phyloP scores from a whole-genome alignment of 1,140 invertebrate genomes.

The Drosophila lini region DNA sequence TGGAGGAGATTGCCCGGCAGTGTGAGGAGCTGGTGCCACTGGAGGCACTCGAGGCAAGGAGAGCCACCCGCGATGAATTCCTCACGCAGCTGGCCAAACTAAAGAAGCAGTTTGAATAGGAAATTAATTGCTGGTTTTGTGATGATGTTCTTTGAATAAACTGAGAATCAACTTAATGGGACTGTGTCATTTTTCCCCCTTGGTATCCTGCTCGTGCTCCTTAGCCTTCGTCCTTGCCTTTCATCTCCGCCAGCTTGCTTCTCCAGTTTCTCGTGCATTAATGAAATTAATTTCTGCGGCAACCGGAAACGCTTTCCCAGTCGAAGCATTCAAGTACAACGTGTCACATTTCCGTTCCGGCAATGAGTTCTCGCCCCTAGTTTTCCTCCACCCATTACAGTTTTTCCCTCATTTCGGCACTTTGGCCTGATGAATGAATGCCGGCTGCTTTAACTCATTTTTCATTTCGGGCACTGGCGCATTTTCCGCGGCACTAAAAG shows the following conservation, averaged over 20 bases:
- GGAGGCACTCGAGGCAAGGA: slow-evolving; percentile 88
- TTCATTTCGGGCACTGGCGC: slow-evolving; percentile 36
- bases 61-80: slow-evolving; percentile 93
- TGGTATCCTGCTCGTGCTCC: background rate
- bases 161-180: slow-evolving; percentile 43
- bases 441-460: slow-evolving; percentile 62
- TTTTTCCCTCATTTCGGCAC: slow-evolving; percentile 49
- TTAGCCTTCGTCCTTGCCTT: background rate
- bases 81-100: slow-evolving; percentile 92
- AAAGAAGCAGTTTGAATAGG: slow-evolving; percentile 88
- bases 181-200: slow-evolving; percentile 13
- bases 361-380: slow-evolving; percentile 18
- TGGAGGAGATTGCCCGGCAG: slow-evolving; percentile 88
- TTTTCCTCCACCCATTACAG: slow-evolving; percentile 32
- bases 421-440: slow-evolving; percentile 69
- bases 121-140: slow-evolving; percentile 60
- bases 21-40: slow-evolving; percentile 89
- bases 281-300: slow-evolving; percentile 82
- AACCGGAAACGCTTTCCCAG: slow-evolving; percentile 65
- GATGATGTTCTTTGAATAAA: slow-evolving; percentile 61
- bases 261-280: slow-evolving; percentile 66
- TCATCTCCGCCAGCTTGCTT: slow-evolving; percentile 32
- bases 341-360: slow-evolving; percentile 76
- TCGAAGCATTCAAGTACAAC: slow-evolving; percentile 58
- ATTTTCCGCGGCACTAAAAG: slow-evolving; percentile 21